Base-by-base conservation (phyloP, 2,797 vertebrate species). In the Parauchenoglanis ngamensis region DNA sequence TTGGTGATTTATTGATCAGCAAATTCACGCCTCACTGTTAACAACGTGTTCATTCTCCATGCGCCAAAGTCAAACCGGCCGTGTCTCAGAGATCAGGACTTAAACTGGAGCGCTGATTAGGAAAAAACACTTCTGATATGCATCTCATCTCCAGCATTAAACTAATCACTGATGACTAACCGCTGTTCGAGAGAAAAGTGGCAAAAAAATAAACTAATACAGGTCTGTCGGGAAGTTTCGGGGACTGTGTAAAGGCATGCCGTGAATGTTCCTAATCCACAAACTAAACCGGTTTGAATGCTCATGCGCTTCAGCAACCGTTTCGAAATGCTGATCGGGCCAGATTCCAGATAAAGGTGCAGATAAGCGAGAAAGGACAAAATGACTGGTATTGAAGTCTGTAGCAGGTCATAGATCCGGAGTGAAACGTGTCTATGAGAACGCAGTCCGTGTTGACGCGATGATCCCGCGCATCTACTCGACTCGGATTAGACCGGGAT, bases 281-380 rank as follows among this genome's bases (percentile, higher is more conserved):
- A 80, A 49, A 78, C 44, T 8, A 85, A 88, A 88, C 87, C 87
- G 68, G 87, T 88, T 75, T 75, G 10, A 23, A 72, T 5, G 2
- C 17, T 25, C 54, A 21, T 0, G 5, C 23, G 13, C 57, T 81
- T 4, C 79, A 17, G 40, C 40, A 0, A 28, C 59, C 6, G 35
- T 46, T 61, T 25, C 4, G 11, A 49, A 67, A 68, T 13, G 46
- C 0, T 31, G n/a, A 31, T 68, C 17, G 19, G 31, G 17, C n/a
- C 46, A 1, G 63, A 83, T 68, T 83, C 63, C 63, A 68, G 46
- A 82, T 15, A 7, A 61, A 61, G 3, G 3, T 13, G 13, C 28
- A 23, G 31, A 59, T 7, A 8, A 2, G 35, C 23, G n/a, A 12
- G n/a, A 54, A 28, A 10, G 40, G 63, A 67, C 59, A 5, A 79